Percentiles rank a stretch among this genome's conserved stretches.
These are phyloP conservation scores for Glyptemys insculpta DNA, from an alignment of 2,797 vertebrate genomes.

Conservation along the genomic window DNA sequence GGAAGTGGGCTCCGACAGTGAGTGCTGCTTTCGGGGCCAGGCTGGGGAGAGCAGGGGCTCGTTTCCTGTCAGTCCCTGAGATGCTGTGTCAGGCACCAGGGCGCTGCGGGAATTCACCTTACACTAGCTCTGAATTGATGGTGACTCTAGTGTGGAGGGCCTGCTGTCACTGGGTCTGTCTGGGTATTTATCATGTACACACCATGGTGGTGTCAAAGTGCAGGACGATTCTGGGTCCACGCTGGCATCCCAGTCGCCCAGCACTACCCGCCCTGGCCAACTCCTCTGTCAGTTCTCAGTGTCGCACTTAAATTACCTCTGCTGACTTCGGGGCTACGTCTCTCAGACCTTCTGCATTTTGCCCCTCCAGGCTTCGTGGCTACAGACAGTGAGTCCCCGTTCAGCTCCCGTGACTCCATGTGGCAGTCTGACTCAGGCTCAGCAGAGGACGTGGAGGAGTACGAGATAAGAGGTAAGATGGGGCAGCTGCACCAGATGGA, in stretches of 20 bases:
- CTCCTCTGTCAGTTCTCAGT: not conserved
- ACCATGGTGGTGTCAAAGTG: not conserved
- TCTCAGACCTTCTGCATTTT: not conserved
- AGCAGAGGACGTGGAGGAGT: slow-evolving; percentile 91
- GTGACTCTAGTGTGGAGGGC: not conserved
- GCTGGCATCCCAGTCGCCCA: not conserved
- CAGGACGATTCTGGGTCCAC: not conserved
- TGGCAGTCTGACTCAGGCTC: slow-evolving; percentile 92
- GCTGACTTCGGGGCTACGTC: not conserved
- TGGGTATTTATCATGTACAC: not conserved
- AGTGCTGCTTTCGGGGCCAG: slow-evolving; percentile 54
- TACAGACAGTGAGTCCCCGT: slow-evolving; percentile 90
- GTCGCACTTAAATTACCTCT: not conserved
- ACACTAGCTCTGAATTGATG: not conserved
- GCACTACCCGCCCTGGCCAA: not conserved
- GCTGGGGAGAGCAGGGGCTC: not conserved
- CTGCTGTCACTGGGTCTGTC: not conserved
- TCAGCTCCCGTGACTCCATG: slow-evolving; percentile 91
- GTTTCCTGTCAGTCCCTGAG: not conserved
- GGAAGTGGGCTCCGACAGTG: slow-evolving; percentile 81
- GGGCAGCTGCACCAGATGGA: not conserved
- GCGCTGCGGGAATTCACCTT: not conserved
- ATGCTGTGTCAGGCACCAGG: not conserved
- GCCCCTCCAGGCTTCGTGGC: slow-evolving; percentile 83
- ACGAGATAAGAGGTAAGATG: slow-evolving; percentile 90